Evolutionary conservation across 2,888 invertebrate genomes (phyloP), one percentile per base, ranked within the genome.

Genomic region (Sesia bembeciformis): DNA sequence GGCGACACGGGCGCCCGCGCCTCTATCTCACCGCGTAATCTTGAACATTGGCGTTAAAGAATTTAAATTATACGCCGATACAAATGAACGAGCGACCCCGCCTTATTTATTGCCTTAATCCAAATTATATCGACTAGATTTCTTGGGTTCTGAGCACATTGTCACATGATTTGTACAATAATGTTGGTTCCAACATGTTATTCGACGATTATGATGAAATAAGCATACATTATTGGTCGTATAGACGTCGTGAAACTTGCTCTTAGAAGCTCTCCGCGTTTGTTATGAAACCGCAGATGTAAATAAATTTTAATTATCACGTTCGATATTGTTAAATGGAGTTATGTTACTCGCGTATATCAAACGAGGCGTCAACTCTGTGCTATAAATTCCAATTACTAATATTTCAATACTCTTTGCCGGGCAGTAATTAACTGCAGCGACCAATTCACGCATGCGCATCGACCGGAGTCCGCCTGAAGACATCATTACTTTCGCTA

Each of bases 31-130:
- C 78, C 83, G 82, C 80, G 82, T 88, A 88, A 89, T 89, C 89
- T 89, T 85, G 81, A 88, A 88, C 89, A 89, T 88, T 88, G 88
- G 89, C 89, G 89, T 88, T 88, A 89, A 89, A 89, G 88, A 88
- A 88, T 88, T 89, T 89, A 89, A 89, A 88, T 89, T 89, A 88
- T 89, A 87, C 78, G 75, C 83, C 75, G 88, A 87, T 88, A 89
- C 89, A 89, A 89, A 89, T 88, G 87, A 86, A 88, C 86, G 81
- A 75, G 79, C 82, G 75, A 85, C 80, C 78, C 70, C 76, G 76
- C 65, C 80, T 85, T 86, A 87, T 88, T 88, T 88, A 89, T 88
- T 79, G 72, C 84, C 67, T 79, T 87, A 89, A 89, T 89, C 87
- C 85, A 80, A 86, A 84, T 84, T 84, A 83, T 87, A 84, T 84